Conservation (phyloP, 2,113 vertebrate species). For the Channa argus region DNA sequence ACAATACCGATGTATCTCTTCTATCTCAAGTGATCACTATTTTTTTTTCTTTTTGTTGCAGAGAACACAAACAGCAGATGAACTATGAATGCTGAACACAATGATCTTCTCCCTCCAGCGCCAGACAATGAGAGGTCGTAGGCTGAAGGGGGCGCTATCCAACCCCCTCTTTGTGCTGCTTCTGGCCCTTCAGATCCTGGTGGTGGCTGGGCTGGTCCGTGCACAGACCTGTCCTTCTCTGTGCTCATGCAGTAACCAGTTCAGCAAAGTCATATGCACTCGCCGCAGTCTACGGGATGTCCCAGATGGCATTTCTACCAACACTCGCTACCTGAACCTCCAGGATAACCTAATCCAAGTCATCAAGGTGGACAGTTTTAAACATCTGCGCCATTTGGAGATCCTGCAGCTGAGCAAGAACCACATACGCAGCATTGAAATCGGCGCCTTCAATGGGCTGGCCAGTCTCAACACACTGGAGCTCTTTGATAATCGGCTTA, state of each 20-base stretch:
- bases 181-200: slow-evolving; percentile 96
- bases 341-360: slow-evolving; percentile 86
- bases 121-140: slow-evolving; percentile 99
- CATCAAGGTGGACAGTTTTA: slow-evolving; percentile 87
- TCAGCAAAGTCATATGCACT: slow-evolving; percentile 86
- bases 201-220: slow-evolving; percentile 92
- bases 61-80: slow-evolving; percentile 91
- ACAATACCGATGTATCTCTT: background rate
- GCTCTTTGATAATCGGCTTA: slow-evolving; percentile 86
- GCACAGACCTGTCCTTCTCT: slow-evolving; percentile 85
- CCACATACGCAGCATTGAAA: slow-evolving; percentile 85
- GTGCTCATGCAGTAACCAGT: slow-evolving; percentile 86
- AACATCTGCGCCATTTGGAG: slow-evolving; percentile 84
- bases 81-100: slow-evolving; percentile 99
- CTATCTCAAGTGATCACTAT: slow-evolving; percentile 17
- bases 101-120: slow-evolving; percentile 99
- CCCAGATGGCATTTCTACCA: slow-evolving; percentile 85
- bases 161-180: slow-evolving; percentile 98
- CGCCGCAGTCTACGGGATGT: slow-evolving; percentile 82
- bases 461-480: slow-evolving; percentile 85
- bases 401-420: slow-evolving; percentile 86
- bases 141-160: slow-evolving; percentile 99
- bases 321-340: slow-evolving; percentile 85
- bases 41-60: slow-evolving; percentile 83
- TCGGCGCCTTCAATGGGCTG: slow-evolving; percentile 84